Conservation (phyloP, 1,140 invertebrate genomes). For the Caenorhabditis latens region DNA sequence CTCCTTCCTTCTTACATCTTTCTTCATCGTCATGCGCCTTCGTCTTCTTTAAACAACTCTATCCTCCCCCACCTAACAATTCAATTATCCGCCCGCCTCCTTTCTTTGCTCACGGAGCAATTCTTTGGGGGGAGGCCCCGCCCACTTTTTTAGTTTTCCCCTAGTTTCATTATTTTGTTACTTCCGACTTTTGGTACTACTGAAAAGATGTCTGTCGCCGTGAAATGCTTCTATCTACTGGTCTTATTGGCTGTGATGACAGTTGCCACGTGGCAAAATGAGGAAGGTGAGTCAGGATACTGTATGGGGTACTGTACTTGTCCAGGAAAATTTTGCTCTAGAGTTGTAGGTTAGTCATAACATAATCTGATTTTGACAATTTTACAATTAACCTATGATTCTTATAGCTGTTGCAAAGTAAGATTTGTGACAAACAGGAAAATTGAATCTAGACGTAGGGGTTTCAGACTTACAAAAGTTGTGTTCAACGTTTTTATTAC, state of each 20-base stretch:
- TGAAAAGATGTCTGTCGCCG: neutral
- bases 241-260: neutral
- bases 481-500: too few species aligned
- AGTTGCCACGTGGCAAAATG: slow-evolving; percentile 14
- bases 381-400: too few species aligned
- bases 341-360: too few species aligned
- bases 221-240: neutral
- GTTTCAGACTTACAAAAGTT: too few species aligned
- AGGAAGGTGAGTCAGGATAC: neutral
- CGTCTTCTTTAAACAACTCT: slow-evolving; percentile 21
- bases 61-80: neutral
- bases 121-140: neutral
- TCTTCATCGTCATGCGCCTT: slow-evolving; percentile 7
- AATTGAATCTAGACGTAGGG: too few species aligned
- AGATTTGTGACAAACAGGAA: too few species aligned
- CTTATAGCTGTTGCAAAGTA: too few species aligned
- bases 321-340: too few species aligned
- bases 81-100: slow-evolving; percentile 24
- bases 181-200: neutral
- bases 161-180: neutral
- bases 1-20: neutral
- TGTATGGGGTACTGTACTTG: neutral
- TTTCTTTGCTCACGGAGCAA: neutral
- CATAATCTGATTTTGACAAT: too few species aligned
- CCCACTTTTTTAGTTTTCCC: slow-evolving; percentile 4